Evolutionary conservation across 2,888 invertebrate genomes (phyloP), one percentile per base, ranked within the genome.

Genomic region (Mythimna vitellina): DNA sequence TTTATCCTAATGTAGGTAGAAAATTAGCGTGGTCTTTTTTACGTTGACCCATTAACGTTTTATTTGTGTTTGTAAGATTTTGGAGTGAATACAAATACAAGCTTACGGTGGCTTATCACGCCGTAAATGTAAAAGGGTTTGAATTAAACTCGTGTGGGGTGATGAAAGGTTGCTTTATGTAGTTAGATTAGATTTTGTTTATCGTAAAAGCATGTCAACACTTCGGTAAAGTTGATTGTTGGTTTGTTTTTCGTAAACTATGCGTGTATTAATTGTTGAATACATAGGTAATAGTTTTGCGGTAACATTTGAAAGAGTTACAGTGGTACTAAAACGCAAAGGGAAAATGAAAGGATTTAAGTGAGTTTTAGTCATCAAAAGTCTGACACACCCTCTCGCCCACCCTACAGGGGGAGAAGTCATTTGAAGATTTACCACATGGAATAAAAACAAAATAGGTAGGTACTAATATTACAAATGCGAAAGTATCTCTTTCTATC

Each of bases 1-100:
- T 78, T 75, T 68, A 57, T 53, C 53, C 67, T 70, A 67, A 78
- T 73, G 67, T 76, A 70, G 54, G 68, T 67, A 80, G 75, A 72
- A 76, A 81, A 71, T 76, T 80, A 83, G 76, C 76, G 66, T 25
- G 80, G 54, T 64, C 69, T 77, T 76, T 80, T 80, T 82, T 74
- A 80, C 32, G 75, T 57, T 35, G 56, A 73, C 56, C 80, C 80
- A 73, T 79, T 79, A 82, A 73, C 58, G 80, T 82, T 80, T 82
- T 80, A 80, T 80, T 80, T 80, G 82, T 79, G 83, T 80, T 82
- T 80, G 67, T 61, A 79, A 80, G 80, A 80, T 80, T 80, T 80
- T 57, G 46, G 83, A 73, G 74, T 79, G 79, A 78, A 79, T 78
- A 73, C 67, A 82, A 82, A 82, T 79, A 82, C 58, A 56, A 65